phyloP scores from a whole-genome alignment of 2,888 invertebrate genomes.

The Keiferia lycopersicella region DNA sequence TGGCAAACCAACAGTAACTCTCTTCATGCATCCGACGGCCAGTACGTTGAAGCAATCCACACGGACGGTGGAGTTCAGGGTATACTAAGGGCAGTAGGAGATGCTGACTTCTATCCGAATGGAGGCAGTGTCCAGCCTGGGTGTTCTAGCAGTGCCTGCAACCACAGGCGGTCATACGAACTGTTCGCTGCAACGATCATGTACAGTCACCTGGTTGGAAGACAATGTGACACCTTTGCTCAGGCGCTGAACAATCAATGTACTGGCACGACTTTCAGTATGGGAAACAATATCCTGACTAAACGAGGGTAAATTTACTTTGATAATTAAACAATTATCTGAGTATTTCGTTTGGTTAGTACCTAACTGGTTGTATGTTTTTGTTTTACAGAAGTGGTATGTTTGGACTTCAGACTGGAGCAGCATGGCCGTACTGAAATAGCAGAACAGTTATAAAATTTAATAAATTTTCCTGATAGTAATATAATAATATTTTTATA shows the following conservation, averaged over 20 bases:
- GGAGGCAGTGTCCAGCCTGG: slow-evolving; percentile 62
- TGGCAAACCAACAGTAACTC: slow-evolving; percentile 49
- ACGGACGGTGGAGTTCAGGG: slow-evolving; percentile 55
- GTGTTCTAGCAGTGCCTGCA: slow-evolving; percentile 36
- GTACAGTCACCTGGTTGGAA: slow-evolving; percentile 39
- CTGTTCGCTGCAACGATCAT: slow-evolving; percentile 41
- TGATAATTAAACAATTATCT: background rate
- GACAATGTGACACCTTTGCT: slow-evolving; percentile 38
- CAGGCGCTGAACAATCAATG: slow-evolving; percentile 40
- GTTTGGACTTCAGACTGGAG: slow-evolving; percentile 43
- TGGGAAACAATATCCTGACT: slow-evolving; percentile 43
- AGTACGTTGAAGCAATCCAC: slow-evolving; percentile 62
- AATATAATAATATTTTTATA: too few relatives aligned
- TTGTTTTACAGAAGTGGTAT: slow-evolving; percentile 45
- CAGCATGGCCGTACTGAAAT: slow-evolving; percentile 46
- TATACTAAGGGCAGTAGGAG: slow-evolving; percentile 45
- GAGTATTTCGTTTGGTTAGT: background rate
- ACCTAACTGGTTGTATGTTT: background rate
- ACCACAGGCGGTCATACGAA: slow-evolving; percentile 25
- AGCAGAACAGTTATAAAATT: background rate
- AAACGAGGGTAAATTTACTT: slow-evolving; percentile 33
- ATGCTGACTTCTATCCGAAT: slow-evolving; percentile 63
- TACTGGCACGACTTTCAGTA: slow-evolving; percentile 36
- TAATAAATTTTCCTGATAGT: too few relatives aligned
- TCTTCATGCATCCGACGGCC: slow-evolving; percentile 44